Evolutionary conservation across 2,888 invertebrate species (phyloP), one percentile per base, ranked within the genome.

Genomic region (Troides aeacus): DNA sequence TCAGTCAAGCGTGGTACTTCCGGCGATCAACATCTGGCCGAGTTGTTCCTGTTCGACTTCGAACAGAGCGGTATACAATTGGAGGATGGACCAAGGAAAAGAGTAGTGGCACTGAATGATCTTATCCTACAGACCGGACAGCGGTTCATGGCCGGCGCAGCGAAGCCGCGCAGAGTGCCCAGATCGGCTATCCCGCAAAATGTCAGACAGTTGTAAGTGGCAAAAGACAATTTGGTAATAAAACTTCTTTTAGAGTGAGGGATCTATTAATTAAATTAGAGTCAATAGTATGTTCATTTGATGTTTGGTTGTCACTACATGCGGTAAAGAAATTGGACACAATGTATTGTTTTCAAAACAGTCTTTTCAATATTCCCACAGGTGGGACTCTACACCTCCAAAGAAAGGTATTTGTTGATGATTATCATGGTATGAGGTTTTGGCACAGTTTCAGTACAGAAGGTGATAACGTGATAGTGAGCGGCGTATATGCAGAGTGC

Each of bases 61-160:
- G 99, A 99, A 83, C 98, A 99, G 85, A 97, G 97, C 83, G 99
- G 99, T 3, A 99, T 99, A 72, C 99, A 99, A 85, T 92, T 99
- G 71, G 94, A 95, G 12, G 96, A 97, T 73, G 88, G 92, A 0
- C 94, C 96, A 60, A 93, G 98, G 36, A 86, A 93, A 69, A 85
- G 93, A 78, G 98, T 99, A 62, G 99, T 99, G 0, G 93, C 94
- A 0, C 92, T 99, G 30, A 99, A 98, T 82, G 97, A 99, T 82
- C 93, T 94, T 65, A 98, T 99, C 72, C 91, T 99, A 46, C 95
- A 95, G 85, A 92, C 96, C 1, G 97, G 98, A 0, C 97, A 98
- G 84, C 93, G 94, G 78, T 97, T 97, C 79, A 96, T 97, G 94
- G 93, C 95, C 4, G 96, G 96, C 3, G 94, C 96, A 0, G 94